Evolutionary conservation across 2,797 vertebrate species (phyloP).

Genomic region (Darevskia mixta): DNA sequence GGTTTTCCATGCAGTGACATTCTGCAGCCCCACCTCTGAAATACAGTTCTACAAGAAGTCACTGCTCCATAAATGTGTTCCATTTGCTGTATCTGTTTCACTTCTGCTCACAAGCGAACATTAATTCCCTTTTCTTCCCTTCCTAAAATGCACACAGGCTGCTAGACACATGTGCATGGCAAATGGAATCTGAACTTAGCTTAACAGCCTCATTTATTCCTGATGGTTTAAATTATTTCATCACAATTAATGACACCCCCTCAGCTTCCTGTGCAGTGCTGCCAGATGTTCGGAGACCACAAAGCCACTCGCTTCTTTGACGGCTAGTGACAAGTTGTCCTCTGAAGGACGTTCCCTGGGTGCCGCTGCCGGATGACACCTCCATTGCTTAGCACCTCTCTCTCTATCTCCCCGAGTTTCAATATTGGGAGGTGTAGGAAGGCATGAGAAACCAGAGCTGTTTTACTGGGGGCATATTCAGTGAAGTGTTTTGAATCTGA

Average conservation of each 20-base stretch:
- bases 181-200: conserved; percentile 91
- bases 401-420: conserved; percentile 79
- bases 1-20: conserved; percentile 65
- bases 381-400: conserved; percentile 82
- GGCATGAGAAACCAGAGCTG: conserved; percentile 71
- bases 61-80: conserved; percentile 78
- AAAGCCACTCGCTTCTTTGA: conserved; percentile 90
- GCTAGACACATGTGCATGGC: conserved; percentile 86
- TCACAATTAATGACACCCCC: conserved; percentile 98
- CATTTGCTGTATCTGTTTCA: conserved; percentile 83
- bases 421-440: conserved; percentile 73
- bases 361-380: conserved; percentile 82
- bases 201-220: conserved; percentile 99
- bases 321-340: conserved; percentile 92
- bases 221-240: conserved; percentile 99
- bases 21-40: conserved; percentile 68
- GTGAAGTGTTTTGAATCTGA: conserved; percentile 59
- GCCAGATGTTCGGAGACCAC: conserved; percentile 98
- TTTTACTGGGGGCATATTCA: conserved; percentile 74
- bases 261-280: conserved; percentile 87
- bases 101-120: conserved; percentile 81
- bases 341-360: conserved; percentile 92
- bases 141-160: conserved; percentile 79
- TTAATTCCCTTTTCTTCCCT: conserved; percentile 74
- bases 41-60: conserved; percentile 77